These are phyloP conservation scores for Chauna torquata DNA, from an alignment of 2,113 vertebrate species.

Conservation along the genomic window DNA sequence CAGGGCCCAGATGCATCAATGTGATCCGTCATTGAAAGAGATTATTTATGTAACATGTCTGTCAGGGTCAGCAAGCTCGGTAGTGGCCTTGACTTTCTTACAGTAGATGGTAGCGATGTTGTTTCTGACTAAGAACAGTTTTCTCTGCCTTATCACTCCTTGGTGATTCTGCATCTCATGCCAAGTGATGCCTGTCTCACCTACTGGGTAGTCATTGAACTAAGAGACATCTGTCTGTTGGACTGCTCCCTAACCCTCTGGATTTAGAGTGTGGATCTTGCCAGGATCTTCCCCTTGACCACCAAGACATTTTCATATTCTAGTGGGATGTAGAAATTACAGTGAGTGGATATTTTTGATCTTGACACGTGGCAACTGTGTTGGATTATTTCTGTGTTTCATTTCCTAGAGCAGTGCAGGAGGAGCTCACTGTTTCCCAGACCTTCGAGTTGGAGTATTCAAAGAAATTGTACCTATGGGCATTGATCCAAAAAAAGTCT, in stretches of 20 bases:
- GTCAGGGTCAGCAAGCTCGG: background rate
- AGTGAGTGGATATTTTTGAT: background rate
- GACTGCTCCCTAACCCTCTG: fast-evolving
- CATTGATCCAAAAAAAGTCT: conserved; percentile 85
- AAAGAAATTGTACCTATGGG: conserved; percentile 97
- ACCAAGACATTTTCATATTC: background rate
- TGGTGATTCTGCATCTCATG: background rate
- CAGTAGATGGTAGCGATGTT: fast-evolving
- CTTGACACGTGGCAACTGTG: background rate
- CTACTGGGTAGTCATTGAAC: background rate
- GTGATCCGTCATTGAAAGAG: background rate
- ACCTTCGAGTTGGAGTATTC: conserved; percentile 88
- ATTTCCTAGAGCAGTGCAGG: conserved; percentile 87
- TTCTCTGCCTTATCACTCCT: background rate
- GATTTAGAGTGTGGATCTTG: background rate
- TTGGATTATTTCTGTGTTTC: conserved; percentile 19
- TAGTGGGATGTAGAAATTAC: background rate
- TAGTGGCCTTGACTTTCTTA: background rate
- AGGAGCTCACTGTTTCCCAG: conserved; percentile 88
- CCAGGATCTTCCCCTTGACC: background rate
- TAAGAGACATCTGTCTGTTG: background rate
- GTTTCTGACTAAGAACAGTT: background rate
- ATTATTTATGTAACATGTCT: background rate
- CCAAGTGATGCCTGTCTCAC: background rate
- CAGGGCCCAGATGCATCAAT: background rate